Evolutionary conservation across 2,888 invertebrate species (phyloP).

Genomic region (Sminthurinus aureus): DNA sequence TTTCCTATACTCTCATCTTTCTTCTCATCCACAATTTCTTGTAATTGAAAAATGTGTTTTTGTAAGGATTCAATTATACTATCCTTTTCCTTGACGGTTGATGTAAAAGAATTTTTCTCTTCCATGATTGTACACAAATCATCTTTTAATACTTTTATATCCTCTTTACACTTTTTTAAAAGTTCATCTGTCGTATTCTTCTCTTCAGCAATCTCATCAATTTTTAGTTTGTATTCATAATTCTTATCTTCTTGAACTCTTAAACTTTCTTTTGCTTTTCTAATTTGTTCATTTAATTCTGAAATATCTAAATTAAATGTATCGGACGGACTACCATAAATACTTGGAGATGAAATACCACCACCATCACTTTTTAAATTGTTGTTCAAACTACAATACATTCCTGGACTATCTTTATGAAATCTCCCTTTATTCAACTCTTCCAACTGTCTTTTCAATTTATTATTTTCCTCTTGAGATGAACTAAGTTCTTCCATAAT

Average conservation of each 20-base stretch:
- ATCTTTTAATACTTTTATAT: conserved; percentile 4
- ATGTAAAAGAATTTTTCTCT: background rate
- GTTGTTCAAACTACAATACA: background rate
- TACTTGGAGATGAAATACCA: background rate
- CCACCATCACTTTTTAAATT: background rate
- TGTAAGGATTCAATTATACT: conserved; percentile 18
- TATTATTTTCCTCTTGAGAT: conserved; percentile 32
- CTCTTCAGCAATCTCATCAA: conserved; percentile 6
- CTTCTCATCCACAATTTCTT: conserved; percentile 9
- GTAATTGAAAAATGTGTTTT: conserved; percentile 1
- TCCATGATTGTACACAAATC: background rate
- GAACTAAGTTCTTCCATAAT: conserved; percentile 27
- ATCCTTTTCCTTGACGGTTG: conserved; percentile 4
- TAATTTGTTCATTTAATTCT: conserved; percentile 21
- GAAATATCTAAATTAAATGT: background rate
- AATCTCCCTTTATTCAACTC: background rate
- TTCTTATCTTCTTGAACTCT: conserved; percentile 11
- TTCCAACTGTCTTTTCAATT: conserved; percentile 7
- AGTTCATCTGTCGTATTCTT: background rate
- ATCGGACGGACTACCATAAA: background rate
- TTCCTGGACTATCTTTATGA: background rate
- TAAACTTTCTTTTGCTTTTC: background rate
- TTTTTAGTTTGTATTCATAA: background rate
- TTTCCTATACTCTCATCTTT: background rate
- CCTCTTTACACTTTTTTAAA: background rate